Percentiles rank a stretch among this genome's conserved stretches.
These are phyloP conservation scores for Lasioglossum marginatum DNA, from an alignment of 2,888 invertebrate genomes.

Conservation along the genomic window DNA sequence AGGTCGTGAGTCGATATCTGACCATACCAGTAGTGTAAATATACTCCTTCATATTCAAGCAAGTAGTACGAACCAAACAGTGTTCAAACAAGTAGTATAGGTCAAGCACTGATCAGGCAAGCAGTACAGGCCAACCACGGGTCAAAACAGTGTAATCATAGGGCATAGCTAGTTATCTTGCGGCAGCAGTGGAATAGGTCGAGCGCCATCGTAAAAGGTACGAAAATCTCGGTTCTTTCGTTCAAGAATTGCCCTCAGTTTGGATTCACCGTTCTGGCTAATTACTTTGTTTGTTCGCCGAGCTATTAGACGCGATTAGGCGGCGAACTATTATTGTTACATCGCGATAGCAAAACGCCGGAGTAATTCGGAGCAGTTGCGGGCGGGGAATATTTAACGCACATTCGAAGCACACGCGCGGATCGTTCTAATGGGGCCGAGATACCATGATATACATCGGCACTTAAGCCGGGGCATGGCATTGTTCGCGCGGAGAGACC, in stretches of 20 bases:
- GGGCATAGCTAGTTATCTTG: not conserved
- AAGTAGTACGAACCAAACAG: not conserved
- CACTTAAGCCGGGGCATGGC: slow-evolving; percentile 59
- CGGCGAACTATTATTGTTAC: slow-evolving; percentile 13
- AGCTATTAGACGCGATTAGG: slow-evolving; percentile 13
- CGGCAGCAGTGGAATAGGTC: not conserved
- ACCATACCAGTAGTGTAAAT: not conserved
- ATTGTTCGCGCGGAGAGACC: slow-evolving; percentile 46
- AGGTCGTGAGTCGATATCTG: not conserved
- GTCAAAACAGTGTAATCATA: not conserved
- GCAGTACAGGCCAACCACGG: not conserved
- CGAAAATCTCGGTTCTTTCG: slow-evolving; percentile 8
- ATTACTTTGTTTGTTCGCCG: not conserved
- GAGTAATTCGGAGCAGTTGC: slow-evolving; percentile 59
- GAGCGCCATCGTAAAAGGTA: not conserved
- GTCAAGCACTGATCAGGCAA: not conserved
- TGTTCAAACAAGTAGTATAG: not conserved
- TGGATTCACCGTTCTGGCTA: not conserved
- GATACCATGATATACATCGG: slow-evolving; percentile 48
- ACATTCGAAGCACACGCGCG: slow-evolving; percentile 57
- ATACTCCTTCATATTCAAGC: not conserved
- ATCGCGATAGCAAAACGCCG: slow-evolving; percentile 6
- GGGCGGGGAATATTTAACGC: slow-evolving; percentile 66
- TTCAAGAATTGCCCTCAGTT: not conserved
- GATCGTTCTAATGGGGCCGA: slow-evolving; percentile 54